phyloP scores from a whole-genome alignment of 2,113 vertebrate species.

The pig (Sus scrofa) region DNA sequence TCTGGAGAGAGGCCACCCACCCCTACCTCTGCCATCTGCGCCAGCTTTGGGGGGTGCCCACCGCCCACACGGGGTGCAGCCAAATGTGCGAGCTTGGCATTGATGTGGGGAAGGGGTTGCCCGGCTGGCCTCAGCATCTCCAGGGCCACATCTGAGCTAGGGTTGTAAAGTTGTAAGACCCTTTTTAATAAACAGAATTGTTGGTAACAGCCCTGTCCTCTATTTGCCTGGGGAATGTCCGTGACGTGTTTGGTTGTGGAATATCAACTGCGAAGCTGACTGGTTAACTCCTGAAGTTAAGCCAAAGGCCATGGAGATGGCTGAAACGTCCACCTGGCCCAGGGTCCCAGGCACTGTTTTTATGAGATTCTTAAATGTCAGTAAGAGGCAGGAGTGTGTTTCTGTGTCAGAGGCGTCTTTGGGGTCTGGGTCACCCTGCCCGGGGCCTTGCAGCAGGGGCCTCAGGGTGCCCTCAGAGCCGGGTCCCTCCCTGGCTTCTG shows the following conservation, averaged over 20 bases:
- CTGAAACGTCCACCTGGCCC: too few species aligned
- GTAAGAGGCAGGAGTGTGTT: rapidly evolving
- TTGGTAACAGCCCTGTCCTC: not conserved
- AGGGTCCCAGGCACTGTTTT: too few species aligned
- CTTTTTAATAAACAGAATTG: slow-evolving; percentile 72
- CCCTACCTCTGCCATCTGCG: slow-evolving; percentile 6
- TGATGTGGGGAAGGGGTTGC: not conserved
- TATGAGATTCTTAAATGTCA: not conserved
- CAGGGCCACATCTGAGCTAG: not conserved
- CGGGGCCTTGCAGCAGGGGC: not conserved
- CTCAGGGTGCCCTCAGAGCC: not conserved
- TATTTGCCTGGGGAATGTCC: not conserved
- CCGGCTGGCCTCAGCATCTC: not conserved
- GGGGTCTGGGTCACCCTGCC: rapidly evolving
- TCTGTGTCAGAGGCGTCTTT: not conserved
- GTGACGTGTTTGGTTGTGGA: not conserved
- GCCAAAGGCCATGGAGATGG: rapidly evolving
- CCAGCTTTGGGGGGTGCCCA: not conserved
- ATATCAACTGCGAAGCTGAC: not conserved
- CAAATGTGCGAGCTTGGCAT: rapidly evolving
- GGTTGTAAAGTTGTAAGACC: slow-evolving; percentile 49
- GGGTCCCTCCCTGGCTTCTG: not conserved
- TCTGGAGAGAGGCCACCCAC: not conserved
- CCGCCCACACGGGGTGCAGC: rapidly evolving
- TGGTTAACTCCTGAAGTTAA: rapidly evolving